Conservation (phyloP, 1,140 invertebrate genomes). For the Pseudachorutes palmiensis region DNA sequence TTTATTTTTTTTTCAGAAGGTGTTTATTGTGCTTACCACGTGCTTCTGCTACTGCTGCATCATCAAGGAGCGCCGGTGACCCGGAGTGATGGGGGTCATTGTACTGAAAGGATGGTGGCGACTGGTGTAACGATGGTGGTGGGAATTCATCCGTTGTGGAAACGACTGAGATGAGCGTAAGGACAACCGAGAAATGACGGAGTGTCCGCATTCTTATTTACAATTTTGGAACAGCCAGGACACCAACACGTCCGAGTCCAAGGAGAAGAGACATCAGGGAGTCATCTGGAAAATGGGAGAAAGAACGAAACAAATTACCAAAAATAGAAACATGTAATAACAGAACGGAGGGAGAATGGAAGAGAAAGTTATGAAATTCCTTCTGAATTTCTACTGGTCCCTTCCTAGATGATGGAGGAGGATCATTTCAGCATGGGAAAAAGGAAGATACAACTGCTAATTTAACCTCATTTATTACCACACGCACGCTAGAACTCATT, state of each 20-base stretch:
- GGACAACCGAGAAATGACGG: neutral
- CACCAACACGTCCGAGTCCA: neutral
- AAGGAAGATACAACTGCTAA: conserved; percentile 8
- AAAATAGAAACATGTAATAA: too few species aligned
- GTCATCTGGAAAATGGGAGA: conserved; percentile 12
- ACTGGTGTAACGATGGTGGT: neutral
- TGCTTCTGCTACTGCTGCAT: neutral
- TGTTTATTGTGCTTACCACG: conserved; percentile 3
- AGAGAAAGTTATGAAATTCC: conserved; percentile 8
- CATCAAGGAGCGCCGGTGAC: neutral
- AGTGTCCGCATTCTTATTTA: too few species aligned
- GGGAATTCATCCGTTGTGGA: neutral
- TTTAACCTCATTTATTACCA: conserved; percentile 11
- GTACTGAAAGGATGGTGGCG: neutral
- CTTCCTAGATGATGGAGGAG: neutral
- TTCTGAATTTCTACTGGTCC: neutral
- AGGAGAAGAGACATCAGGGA: neutral
- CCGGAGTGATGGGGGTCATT: neutral
- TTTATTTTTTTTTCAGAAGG: too few species aligned
- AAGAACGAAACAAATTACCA: neutral
- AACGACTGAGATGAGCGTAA: neutral
- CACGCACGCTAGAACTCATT: conserved; percentile 1
- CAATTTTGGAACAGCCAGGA: too few species aligned
- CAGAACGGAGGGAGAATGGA: neutral
- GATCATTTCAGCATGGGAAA: neutral